Conservation (phyloP, 2,797 vertebrate genomes). For the Melanotaenia maccullochi region DNA sequence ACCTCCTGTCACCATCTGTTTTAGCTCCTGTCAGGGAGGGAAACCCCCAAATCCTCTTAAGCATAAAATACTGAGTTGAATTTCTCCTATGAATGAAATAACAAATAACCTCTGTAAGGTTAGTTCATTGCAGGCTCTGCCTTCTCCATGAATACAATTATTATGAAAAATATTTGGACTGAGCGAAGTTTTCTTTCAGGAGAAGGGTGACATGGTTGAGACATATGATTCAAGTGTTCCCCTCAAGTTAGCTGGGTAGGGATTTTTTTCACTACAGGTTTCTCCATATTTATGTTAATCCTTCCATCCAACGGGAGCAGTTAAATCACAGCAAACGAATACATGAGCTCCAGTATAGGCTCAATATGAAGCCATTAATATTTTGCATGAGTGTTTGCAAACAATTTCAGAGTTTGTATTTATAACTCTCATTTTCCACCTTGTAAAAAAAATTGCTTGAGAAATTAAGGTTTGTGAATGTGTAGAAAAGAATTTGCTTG, state of each 20-base stretch:
- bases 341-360: not conserved
- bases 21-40: not conserved
- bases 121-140: not conserved
- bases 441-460: too few relatives aligned
- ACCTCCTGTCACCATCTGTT: not conserved
- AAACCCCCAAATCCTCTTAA: not conserved
- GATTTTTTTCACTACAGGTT: constrained; percentile 49
- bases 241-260: constrained; percentile 23
- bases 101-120: not conserved
- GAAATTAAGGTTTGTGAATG: too few relatives aligned
- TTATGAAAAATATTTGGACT: not conserved
- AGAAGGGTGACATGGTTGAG: not conserved
- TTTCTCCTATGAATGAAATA: not conserved
- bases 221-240: not conserved
- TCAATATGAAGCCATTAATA: too few relatives aligned
- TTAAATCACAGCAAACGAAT: constrained; percentile 20
- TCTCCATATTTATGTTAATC: constrained; percentile 24
- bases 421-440: too few relatives aligned
- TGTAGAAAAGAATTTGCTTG: too few relatives aligned
- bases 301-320: constrained; percentile 12
- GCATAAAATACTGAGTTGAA: too few relatives aligned
- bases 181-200: not conserved
- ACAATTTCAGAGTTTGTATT: too few relatives aligned
- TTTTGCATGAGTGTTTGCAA: too few relatives aligned
- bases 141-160: not conserved